These are phyloP conservation scores for Cybosia mesomella DNA, from an alignment of 2,888 invertebrate species.

Conservation along the genomic window DNA sequence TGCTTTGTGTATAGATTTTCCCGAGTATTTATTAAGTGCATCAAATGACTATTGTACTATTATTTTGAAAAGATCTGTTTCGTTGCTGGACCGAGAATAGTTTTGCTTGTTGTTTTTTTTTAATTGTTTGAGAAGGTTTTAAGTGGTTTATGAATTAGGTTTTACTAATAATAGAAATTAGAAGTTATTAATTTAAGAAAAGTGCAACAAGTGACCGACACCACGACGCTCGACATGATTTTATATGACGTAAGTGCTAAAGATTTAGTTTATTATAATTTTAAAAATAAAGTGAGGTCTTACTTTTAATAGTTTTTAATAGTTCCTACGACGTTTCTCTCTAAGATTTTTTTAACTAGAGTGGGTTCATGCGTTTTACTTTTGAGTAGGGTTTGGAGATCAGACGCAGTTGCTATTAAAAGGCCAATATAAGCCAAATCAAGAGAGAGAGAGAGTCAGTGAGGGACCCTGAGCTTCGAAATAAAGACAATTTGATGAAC, in stretches of 20 bases:
- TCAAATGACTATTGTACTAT: background rate
- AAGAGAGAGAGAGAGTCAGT: too few species aligned
- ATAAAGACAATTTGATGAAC: too few species aligned
- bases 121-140: background rate
- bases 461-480: too few species aligned
- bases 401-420: too few species aligned
- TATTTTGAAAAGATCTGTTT: slow-evolving; percentile 9
- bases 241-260: slow-evolving; percentile 78
- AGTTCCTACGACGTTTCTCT: too few species aligned
- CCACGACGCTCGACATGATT: slow-evolving; percentile 72
- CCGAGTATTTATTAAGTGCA: slow-evolving; percentile 18
- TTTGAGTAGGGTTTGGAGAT: background rate
- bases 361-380: background rate
- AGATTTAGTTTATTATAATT: background rate
- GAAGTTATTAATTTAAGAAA: slow-evolving; percentile 36
- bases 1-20: slow-evolving; percentile 29
- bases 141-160: background rate
- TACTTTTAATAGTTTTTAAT: too few species aligned
- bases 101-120: background rate
- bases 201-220: slow-evolving; percentile 78
- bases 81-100: background rate
- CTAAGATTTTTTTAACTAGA: too few species aligned
- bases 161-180: background rate
- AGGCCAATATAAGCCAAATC: too few species aligned
- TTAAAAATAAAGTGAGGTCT: background rate